These are phyloP conservation scores for Dicrostonyx torquatus DNA, from an alignment of 2,797 vertebrate genomes.

Conservation along the genomic window DNA sequence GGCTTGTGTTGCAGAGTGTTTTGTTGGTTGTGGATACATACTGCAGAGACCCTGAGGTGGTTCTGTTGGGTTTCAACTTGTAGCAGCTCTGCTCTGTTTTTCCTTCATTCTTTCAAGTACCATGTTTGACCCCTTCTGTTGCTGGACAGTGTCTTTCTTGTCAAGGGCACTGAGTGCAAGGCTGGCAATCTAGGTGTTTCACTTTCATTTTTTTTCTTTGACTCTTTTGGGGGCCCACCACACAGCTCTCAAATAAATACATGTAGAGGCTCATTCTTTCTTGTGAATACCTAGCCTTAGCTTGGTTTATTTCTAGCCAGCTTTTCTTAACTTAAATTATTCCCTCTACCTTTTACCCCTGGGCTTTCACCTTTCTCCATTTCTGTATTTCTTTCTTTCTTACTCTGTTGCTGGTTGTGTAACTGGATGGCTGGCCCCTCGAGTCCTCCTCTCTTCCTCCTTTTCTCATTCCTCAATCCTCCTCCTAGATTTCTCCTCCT, in stretches of 20 bases:
- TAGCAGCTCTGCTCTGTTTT: neutral
- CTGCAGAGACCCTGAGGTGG: neutral
- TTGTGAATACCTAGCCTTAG: too few species aligned
- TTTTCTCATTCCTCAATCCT: neutral
- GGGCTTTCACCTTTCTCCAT: neutral
- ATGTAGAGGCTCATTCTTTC: too few species aligned
- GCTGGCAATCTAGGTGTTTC: neutral
- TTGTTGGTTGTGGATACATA: rapidly evolving
- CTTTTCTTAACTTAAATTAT: neutral
- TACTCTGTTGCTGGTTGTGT: neutral
- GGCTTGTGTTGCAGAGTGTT: neutral
- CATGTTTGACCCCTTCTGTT: neutral
- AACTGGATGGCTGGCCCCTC: neutral
- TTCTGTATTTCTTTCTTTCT: neutral
- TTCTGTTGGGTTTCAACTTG: neutral
- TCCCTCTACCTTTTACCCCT: neutral
- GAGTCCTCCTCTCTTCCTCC: neutral
- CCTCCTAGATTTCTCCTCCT: neutral
- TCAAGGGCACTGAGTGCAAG: neutral
- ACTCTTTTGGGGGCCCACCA: too few species aligned
- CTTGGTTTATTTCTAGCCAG: neutral
- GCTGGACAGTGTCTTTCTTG: rapidly evolving
- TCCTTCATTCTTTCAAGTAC: neutral
- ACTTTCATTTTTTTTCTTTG: neutral
- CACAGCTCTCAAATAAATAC: too few species aligned